Evolutionary conservation across 2,113 vertebrate species (phyloP), one percentile per base, ranked within the genome.

Genomic region (Charadrius vociferus): DNA sequence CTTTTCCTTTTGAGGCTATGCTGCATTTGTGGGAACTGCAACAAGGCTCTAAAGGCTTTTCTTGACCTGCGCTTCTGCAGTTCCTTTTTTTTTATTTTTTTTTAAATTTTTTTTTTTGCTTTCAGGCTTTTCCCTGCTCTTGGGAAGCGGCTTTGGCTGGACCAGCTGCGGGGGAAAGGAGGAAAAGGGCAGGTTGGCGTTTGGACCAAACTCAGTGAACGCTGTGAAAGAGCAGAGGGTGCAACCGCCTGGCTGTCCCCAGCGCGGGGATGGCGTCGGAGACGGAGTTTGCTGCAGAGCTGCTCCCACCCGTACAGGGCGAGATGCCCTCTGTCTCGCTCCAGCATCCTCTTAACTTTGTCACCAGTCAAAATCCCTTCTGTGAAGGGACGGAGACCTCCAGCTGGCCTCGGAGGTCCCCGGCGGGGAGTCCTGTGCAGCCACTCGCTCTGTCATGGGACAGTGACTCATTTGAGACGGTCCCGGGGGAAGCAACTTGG

Each of bases 291-390:
- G 75, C 63, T 17, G 47, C 41, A 10, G 81, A 52, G 62, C 23
- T 39, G 18, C 6, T 59, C 39, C 50, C 26, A 6, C n/a, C 27
- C 0, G 0, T 1, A 0, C 30, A 1, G 1, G 1, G 23, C 3
- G 43, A 37, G 19, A 41, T 12, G 39, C 55, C 34, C 56, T 62
- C 65, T 15, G 0, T 5, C 52, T 41, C 19, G 20, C 29, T 39
- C 62, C 87, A 22, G 66, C 50, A 32, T 14, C 80, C 75, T 61
- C 16, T 34, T 7, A 12, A 21, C 47, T 36, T 20, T 36, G 10
- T 3, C 52, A n/a, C n/a, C 43, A 10, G 29, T 3, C 9, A 53
- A 92, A 62, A 15, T 29, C 68, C 26, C 70, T 37, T 34, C 30
- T 4, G 3, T 12, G 88, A 12, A 17, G 19, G 43, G 82, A 2